A percentile compares a stretch with the other conserved stretches of the same genome.
Evolutionary conservation across 2,888 invertebrate genomes (phyloP).

Genomic region (Eristalinus sepulchralis): DNA sequence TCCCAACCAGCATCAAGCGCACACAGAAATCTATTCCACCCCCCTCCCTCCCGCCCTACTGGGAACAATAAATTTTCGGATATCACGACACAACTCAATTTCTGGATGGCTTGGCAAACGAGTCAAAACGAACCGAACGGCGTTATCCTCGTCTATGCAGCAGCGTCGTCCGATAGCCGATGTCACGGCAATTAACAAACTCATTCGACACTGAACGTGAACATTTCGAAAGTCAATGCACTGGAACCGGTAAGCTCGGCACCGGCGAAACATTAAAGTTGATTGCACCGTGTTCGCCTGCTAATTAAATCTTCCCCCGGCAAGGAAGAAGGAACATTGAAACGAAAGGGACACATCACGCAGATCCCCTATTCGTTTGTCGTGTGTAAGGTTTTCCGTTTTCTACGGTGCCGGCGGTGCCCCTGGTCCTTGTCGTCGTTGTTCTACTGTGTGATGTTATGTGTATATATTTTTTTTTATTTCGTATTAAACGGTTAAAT

Average conservation of each 20-base stretch:
- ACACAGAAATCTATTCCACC: background rate
- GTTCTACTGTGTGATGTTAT: background rate
- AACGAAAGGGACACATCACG: conserved; percentile 27
- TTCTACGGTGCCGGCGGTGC: background rate
- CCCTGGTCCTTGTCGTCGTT: background rate
- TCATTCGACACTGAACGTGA: background rate
- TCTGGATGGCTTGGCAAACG: conserved; percentile 54
- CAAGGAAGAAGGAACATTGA: conserved; percentile 25
- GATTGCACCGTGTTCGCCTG: conserved; percentile 50
- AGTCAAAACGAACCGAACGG: conserved; percentile 53
- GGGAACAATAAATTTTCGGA: conserved; percentile 46
- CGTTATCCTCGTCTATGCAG: conserved; percentile 13
- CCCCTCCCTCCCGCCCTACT: background rate
- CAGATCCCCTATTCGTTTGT: conserved; percentile 1
- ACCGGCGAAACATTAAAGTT: conserved; percentile 44
- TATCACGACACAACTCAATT: conserved; percentile 58
- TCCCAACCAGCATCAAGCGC: no score
- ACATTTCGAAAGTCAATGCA: background rate
- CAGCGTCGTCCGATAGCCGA: background rate
- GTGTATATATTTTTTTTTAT: conserved; percentile 47
- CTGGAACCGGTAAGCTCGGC: background rate
- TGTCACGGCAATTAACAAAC: conserved; percentile 28
- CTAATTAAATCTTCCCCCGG: conserved; percentile 59
- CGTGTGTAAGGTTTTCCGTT: conserved; percentile 21
- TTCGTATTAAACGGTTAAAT: conserved; percentile 63